Evolutionary conservation across 2,888 invertebrate species (phyloP).

Genomic region (Dorcus hopei): DNA sequence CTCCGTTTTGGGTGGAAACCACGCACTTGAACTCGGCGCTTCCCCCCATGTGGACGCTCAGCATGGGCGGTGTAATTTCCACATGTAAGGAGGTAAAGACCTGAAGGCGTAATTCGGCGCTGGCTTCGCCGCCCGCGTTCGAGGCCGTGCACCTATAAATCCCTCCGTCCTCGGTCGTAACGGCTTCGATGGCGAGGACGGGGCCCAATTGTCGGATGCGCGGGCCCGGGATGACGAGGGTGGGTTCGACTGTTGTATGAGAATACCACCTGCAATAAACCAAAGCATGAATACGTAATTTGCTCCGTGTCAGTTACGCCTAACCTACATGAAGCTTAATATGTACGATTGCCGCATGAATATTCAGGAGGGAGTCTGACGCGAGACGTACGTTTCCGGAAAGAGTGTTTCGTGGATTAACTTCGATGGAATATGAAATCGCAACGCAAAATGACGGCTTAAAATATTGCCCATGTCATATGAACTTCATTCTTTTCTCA

Average conservation of each 20-base stretch:
- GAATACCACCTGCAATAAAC: slow-evolving; percentile 60
- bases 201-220: slow-evolving; percentile 65
- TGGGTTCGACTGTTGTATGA: slow-evolving; percentile 62
- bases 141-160: slow-evolving; percentile 66
- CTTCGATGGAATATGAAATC: too few relatives aligned
- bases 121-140: slow-evolving; percentile 68
- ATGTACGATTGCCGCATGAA: slow-evolving; percentile 4
- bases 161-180: slow-evolving; percentile 66
- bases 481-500: too few relatives aligned
- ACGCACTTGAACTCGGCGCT: slow-evolving; percentile 68
- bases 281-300: slow-evolving; percentile 3
- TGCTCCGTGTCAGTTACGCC: neutral
- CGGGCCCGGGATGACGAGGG: slow-evolving; percentile 62
- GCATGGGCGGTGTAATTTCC: slow-evolving; percentile 62
- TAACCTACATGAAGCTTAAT: slow-evolving; percentile 1
- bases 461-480: too few relatives aligned
- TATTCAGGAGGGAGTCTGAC: neutral
- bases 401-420: too few relatives aligned
- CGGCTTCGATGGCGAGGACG: slow-evolving; percentile 68
- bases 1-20: slow-evolving; percentile 56
- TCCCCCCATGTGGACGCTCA: slow-evolving; percentile 72
- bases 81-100: slow-evolving; percentile 67
- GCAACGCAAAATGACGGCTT: too few relatives aligned
- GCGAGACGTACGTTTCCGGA: too few relatives aligned
- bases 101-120: slow-evolving; percentile 63